Conservation (phyloP, 2,797 vertebrate species). For the Periparus ater region DNA sequence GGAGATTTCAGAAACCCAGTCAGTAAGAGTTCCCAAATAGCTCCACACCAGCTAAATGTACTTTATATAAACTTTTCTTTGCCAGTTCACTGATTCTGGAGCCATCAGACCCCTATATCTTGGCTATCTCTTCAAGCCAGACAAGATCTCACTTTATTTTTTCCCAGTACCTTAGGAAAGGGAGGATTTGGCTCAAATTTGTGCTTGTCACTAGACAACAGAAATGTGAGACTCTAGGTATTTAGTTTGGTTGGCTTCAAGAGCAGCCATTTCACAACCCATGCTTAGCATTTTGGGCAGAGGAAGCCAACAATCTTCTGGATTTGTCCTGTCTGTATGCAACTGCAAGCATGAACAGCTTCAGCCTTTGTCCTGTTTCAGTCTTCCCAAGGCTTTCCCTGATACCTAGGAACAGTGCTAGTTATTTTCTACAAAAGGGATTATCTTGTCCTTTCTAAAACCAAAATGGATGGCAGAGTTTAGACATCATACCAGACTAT, state of each 20-base stretch:
- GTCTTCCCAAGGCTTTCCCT: not conserved
- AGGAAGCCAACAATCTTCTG: not conserved
- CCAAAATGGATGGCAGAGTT: not conserved
- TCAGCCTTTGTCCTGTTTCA: not conserved
- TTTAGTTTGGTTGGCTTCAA: not conserved
- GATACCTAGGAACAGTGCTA: not conserved
- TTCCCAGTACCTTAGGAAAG: not conserved
- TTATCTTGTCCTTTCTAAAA: not conserved
- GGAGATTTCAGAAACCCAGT: not conserved
- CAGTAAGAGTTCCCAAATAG: not conserved
- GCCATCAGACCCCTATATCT: not conserved
- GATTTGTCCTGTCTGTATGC: not conserved
- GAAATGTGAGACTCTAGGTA: not conserved
- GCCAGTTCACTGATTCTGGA: not conserved
- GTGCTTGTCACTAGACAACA: not conserved
- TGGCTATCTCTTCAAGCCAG: not conserved
- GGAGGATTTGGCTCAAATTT: conserved; percentile 1
- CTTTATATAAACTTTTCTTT: not conserved
- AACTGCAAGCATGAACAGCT: not conserved
- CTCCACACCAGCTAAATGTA: not conserved
- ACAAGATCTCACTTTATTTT: conserved; percentile 15
- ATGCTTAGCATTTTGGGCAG: not conserved
- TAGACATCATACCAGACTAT: not conserved
- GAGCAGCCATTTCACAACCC: not conserved
- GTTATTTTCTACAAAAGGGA: not conserved